Conservation (phyloP, 2,113 vertebrate genomes). For the Nothoprocta perdicaria region DNA sequence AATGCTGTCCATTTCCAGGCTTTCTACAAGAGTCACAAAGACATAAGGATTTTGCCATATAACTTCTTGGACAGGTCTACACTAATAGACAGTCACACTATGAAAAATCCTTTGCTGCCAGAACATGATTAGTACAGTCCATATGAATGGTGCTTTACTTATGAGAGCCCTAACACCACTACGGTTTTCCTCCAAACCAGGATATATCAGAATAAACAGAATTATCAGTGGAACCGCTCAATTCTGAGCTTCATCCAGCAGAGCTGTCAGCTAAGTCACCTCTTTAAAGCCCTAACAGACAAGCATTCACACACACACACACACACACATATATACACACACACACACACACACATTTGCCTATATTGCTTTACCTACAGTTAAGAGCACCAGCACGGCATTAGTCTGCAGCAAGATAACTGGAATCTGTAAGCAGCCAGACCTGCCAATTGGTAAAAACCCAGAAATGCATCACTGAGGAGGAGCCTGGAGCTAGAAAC, state of each 20-base stretch:
- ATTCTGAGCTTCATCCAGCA: background rate
- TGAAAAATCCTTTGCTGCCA: background rate
- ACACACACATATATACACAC: background rate
- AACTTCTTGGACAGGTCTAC: background rate
- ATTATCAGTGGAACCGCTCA: background rate
- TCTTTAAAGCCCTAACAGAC: background rate
- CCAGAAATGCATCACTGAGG: background rate
- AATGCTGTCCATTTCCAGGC: background rate
- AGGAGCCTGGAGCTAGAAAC: background rate
- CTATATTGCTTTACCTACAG: background rate
- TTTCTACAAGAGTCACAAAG: background rate
- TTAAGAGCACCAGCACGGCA: background rate
- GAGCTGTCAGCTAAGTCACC: background rate
- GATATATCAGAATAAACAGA: background rate
- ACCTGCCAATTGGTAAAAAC: background rate
- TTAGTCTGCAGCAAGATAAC: background rate
- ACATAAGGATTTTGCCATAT: background rate
- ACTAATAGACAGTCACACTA: background rate
- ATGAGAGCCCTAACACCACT: background rate
- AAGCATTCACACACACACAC: background rate
- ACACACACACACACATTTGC: rapidly evolving
- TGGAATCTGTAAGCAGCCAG: background rate
- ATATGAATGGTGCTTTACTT: background rate
- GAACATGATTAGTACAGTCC: background rate
- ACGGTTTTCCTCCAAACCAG: no score